These are phyloP conservation scores for Megalops atlanticus DNA, from an alignment of 2,113 vertebrate species.

Conservation along the genomic window DNA sequence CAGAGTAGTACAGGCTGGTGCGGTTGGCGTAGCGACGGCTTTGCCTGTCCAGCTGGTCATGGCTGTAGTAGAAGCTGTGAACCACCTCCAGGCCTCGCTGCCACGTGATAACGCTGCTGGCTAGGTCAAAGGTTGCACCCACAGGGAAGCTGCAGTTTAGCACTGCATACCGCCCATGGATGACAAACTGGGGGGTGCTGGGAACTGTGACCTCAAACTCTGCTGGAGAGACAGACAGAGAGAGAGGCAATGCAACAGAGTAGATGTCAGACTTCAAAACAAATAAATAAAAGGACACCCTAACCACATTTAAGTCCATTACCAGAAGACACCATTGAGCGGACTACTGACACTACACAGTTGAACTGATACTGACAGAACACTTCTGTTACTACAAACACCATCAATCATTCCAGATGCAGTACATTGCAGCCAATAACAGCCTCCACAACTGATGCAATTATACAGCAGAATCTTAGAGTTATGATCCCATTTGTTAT, in stretches of 20 bases:
- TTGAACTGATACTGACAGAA: no score
- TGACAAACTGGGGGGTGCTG: background rate
- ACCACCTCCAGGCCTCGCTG: slow-evolving; percentile 44
- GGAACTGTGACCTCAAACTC: slow-evolving; percentile 46
- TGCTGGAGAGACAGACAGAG: slow-evolving; percentile 22
- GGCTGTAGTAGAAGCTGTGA: slow-evolving; percentile 52
- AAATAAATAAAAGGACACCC: no score
- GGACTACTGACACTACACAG: no score
- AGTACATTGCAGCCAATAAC: no score
- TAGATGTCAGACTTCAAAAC: background rate
- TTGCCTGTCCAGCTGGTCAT: slow-evolving; percentile 46
- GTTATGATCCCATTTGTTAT: no score
- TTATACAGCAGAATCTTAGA: no score
- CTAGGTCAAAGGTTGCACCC: background rate
- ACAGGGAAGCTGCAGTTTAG: slow-evolving; percentile 47
- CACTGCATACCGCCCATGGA: slow-evolving; percentile 20
- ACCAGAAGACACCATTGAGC: no score
- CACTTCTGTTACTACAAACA: no score
- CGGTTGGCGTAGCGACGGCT: slow-evolving; percentile 40
- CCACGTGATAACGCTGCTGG: slow-evolving; percentile 47
- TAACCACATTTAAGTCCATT: no score
- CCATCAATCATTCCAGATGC: no score
- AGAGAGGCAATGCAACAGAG: background rate
- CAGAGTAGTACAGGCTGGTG: slow-evolving; percentile 42
- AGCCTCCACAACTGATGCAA: no score